Conservation (phyloP, 2,797 vertebrate species). For the Mallotus villosus region DNA sequence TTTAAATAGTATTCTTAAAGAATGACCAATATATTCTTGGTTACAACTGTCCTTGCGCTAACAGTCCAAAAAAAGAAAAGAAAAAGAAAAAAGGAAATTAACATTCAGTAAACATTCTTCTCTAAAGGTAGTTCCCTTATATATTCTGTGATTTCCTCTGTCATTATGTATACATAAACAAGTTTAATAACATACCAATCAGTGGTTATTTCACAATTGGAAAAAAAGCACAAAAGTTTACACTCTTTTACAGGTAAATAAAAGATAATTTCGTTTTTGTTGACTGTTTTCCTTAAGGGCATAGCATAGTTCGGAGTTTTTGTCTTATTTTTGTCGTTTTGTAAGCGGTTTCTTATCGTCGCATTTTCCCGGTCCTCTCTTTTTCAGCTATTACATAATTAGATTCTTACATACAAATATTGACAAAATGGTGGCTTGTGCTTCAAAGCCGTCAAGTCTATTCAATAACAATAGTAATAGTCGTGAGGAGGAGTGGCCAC, state of each 20-base stretch:
- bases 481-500: constrained; percentile 43
- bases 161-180: constrained; percentile 93
- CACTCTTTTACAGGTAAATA: constrained; percentile 99
- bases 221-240: constrained; percentile 94
- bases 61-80: constrained; percentile 75
- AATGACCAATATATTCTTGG: constrained; percentile 91
- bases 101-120: constrained; percentile 99
- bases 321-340: constrained; percentile 34
- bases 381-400: constrained; percentile 90
- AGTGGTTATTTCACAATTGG: constrained; percentile 99
- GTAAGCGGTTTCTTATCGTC: constrained; percentile 42
- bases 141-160: constrained; percentile 93
- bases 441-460: constrained; percentile 88
- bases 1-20: constrained; percentile 92
- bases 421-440: constrained; percentile 95
- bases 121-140: constrained; percentile 97
- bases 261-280: constrained; percentile 87
- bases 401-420: constrained; percentile 99
- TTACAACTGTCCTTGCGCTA: constrained; percentile 87
- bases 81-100: constrained; percentile 73
- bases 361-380: constrained; percentile 42
- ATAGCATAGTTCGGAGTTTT: constrained; percentile 83
- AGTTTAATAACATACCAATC: constrained; percentile 98
- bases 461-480: constrained; percentile 59
- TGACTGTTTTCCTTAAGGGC: constrained; percentile 88